Conservation (phyloP, 1,140 invertebrate species). For the Gonatopus flavifemur region DNA sequence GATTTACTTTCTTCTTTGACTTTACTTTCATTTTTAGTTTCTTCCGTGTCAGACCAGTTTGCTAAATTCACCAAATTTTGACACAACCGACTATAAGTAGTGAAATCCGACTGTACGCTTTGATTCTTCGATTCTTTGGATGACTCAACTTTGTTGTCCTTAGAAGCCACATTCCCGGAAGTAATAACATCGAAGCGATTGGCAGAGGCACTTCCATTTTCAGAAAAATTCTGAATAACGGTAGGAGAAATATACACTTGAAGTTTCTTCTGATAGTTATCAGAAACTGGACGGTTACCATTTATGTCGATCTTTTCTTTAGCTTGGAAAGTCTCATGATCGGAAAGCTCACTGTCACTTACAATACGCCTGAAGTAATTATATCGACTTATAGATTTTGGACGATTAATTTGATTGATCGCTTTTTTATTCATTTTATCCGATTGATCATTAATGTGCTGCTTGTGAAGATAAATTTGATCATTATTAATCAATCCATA, state of each 20-base stretch:
- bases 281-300: slow-evolving; percentile 17
- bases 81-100: slow-evolving; percentile 25
- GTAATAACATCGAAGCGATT: not conserved
- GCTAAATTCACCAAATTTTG: slow-evolving; percentile 32
- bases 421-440: slow-evolving; percentile 6
- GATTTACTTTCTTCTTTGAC: too few relatives aligned
- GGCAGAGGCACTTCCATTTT: not conserved
- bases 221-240: too few relatives aligned
- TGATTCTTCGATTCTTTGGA: too few relatives aligned
- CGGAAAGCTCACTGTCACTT: slow-evolving; percentile 22
- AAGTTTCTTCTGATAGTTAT: slow-evolving; percentile 10
- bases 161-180: slow-evolving; percentile 4
- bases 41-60: slow-evolving; percentile 3
- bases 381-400: slow-evolving; percentile 2
- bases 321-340: slow-evolving; percentile 9
- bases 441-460: slow-evolving; percentile 15
- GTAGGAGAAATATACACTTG: slow-evolving; percentile 14
- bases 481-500: slow-evolving; percentile 65
- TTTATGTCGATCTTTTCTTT: slow-evolving; percentile 17
- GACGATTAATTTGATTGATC: not conserved
- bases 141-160: slow-evolving; percentile 10
- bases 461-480: slow-evolving; percentile 20
- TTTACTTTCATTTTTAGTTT: not conserved
- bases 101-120: slow-evolving; percentile 29
- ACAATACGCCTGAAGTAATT: slow-evolving; percentile 24